Evolutionary conservation across 2,113 vertebrate species (phyloP).

Genomic region (Craseonycteris thonglongyai): DNA sequence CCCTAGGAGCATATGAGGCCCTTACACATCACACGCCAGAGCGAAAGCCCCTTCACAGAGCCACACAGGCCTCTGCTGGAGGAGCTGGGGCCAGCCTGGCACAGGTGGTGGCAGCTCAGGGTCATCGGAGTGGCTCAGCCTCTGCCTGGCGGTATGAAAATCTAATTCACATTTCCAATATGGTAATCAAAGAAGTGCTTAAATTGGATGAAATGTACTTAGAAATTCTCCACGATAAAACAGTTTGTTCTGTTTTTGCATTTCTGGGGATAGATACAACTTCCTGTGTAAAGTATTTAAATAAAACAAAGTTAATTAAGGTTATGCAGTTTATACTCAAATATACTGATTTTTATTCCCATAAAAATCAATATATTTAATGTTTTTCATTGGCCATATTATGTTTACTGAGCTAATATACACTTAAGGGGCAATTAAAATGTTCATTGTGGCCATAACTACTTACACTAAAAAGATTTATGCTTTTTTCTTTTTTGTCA

Average conservation of each 20-base stretch:
- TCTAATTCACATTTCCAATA: background rate
- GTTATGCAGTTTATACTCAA: background rate
- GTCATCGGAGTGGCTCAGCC: background rate
- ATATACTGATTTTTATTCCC: conserved; percentile 39
- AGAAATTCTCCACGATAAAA: background rate
- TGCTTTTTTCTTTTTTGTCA: background rate
- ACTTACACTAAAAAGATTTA: background rate
- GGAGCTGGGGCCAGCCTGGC: rapidly evolving
- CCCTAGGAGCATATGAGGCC: background rate
- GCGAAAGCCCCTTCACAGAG: background rate
- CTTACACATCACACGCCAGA: background rate
- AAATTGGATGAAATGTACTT: background rate
- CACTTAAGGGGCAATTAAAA: background rate
- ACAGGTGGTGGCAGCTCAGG: background rate
- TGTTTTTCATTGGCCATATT: background rate
- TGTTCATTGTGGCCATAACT: background rate
- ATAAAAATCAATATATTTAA: conserved; percentile 32
- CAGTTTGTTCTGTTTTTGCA: background rate
- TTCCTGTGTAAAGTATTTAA: background rate
- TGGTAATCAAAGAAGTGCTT: background rate
- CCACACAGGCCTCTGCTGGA: background rate
- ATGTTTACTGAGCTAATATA: background rate
- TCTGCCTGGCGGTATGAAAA: background rate
- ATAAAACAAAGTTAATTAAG: background rate
- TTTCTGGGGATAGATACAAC: background rate